Base-by-base conservation (phyloP, 2,888 invertebrate species). In the Chymomyza amoena region DNA sequence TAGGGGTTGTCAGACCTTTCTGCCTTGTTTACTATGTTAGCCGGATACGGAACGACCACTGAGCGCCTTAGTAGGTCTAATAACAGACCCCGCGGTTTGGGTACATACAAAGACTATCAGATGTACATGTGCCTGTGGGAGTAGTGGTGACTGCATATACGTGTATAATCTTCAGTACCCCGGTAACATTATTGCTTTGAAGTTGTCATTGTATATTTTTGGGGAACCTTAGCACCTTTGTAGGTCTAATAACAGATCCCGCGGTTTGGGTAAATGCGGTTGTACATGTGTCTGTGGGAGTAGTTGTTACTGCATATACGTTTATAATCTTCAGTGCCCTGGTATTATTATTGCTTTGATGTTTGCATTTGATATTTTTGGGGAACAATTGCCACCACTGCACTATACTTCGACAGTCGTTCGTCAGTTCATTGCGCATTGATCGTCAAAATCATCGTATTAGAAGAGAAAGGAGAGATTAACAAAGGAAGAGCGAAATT, bases 91-190 rank as follows among this genome's bases (percentile, higher is more conserved):
- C 32, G 32, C 32, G 7, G 39, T 18, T 70, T 20, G 72, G 28
- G 63, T 65, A 66, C 60, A 66, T 59, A 36, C 20, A 16, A 13
- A 13, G 50, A 20, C 13, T 36, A 45, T 20, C 66, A 60, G 15
- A 18, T 25, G 51, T 59, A 13, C 54, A 25, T 10, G n/a, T 6
- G 59, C 20, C 1, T 32, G 59, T 64, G 45, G 50, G 54, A 69
- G 45, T 25, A 70, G 63, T 63, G 68, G 78, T 77, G 57, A 56
- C 80, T 75, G 80, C 77, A 69, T 4, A 45, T 32, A 9, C 32
- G 6, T 1, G 32, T 7, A 32, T 32, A 32, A 9, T 7, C 39
- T 45, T 4, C 39, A 45, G 39, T 45, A 4, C 39, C 39, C 32
- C 4, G 32, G 32, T 32, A 7, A 2, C 32, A 32, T 20, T 20